A percentile compares a stretch with the other conserved stretches of the same genome.
These are phyloP conservation scores for Poecilia latipinna DNA, from an alignment of 2,113 vertebrate genomes.

Conservation along the genomic window DNA sequence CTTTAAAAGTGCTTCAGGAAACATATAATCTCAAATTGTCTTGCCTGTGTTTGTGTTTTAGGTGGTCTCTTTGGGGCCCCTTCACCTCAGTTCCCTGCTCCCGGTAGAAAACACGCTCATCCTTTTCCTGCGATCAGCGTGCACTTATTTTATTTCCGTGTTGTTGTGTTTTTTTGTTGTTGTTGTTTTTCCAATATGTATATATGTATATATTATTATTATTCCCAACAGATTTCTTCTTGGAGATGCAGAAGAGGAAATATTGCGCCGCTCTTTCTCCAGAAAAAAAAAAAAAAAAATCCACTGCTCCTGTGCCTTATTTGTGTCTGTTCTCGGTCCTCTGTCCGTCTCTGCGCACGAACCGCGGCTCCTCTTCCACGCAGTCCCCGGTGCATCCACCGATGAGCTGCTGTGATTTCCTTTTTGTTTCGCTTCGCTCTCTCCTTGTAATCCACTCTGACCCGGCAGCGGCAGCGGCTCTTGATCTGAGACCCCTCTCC, in stretches of 20 bases:
- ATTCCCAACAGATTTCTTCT: conserved; percentile 4
- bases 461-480: conserved; percentile 28
- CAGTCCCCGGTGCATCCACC: conserved; percentile 19
- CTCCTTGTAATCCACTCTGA: conserved; percentile 28
- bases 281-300: conserved; percentile 14
- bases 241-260: conserved; percentile 4
- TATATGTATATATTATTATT: neutral
- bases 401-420: conserved; percentile 22
- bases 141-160: neutral
- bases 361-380: conserved; percentile 14
- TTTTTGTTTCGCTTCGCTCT: conserved; percentile 21
- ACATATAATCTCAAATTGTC: conserved; percentile 7
- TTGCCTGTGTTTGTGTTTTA: conserved; percentile 1
- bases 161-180: neutral
- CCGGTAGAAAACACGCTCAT: conserved; percentile 57
- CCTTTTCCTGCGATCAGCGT: conserved; percentile 24
- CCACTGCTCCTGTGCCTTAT: neutral
- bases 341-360: neutral
- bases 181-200: too few species aligned
- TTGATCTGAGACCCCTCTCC: conserved; percentile 50
- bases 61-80: conserved; percentile 27
- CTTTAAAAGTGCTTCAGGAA: conserved; percentile 2
- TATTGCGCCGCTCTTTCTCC: neutral
- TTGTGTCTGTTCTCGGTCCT: neutral
- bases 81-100: conserved; percentile 63